Evolutionary conservation across 2,113 vertebrate species (phyloP).

Genomic region (Chaetops frenatus): DNA sequence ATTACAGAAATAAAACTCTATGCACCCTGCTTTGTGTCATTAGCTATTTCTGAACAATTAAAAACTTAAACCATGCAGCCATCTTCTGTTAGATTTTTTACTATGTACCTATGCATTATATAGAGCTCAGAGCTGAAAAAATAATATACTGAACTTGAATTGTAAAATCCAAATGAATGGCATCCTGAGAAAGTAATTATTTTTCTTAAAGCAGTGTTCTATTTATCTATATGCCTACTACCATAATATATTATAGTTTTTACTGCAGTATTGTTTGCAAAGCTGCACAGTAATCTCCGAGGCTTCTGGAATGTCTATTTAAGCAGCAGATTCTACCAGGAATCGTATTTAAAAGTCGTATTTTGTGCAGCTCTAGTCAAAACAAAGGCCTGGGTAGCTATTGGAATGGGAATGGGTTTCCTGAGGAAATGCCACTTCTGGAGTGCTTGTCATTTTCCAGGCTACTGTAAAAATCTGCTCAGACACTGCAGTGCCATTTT

Average conservation of each 20-base stretch:
- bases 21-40: neutral
- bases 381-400: neutral
- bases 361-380: neutral
- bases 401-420: neutral
- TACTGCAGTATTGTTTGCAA: neutral
- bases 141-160: neutral
- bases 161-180: neutral
- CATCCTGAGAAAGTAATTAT: neutral
- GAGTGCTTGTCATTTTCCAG: neutral
- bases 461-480: neutral
- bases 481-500: neutral
- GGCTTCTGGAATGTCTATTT: neutral
- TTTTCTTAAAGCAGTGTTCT: neutral
- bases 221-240: neutral
- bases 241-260: neutral
- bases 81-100: neutral
- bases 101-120: neutral
- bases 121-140: neutral
- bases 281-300: neutral
- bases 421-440: conserved; percentile 43
- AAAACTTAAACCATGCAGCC: neutral
- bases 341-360: neutral
- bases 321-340: neutral
- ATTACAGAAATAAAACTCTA: neutral
- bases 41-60: neutral